Conservation (phyloP, 1,140 invertebrate species). For the Carposina sasakii region DNA sequence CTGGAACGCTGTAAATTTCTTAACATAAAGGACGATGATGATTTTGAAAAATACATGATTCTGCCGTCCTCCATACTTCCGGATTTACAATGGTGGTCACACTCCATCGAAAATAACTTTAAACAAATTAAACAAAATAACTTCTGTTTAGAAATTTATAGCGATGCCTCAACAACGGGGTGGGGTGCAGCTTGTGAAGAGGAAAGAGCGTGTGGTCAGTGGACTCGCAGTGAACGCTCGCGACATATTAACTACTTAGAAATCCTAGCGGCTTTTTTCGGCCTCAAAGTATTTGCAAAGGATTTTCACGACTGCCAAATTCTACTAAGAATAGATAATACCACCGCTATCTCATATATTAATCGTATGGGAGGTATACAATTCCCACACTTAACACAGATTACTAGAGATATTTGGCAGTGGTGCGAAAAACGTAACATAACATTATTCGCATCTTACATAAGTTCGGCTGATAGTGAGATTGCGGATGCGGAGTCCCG, state of each 20-base stretch:
- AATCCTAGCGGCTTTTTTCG: background rate
- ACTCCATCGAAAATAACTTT: background rate
- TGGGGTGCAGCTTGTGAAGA: background rate
- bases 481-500: conserved; percentile 10
- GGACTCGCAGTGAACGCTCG: background rate
- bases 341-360: conserved; percentile 11
- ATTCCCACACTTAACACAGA: conserved; percentile 11
- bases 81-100: conserved; percentile 9
- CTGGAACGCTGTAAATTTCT: conserved; percentile 10
- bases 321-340: conserved; percentile 19
- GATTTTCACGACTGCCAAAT: conserved; percentile 1
- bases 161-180: conserved; percentile 4
- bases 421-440: conserved; percentile 12
- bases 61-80: background rate
- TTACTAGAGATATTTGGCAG: conserved; percentile 10
- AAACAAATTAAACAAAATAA: conserved; percentile 1
- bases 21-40: conserved; percentile 3
- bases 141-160: conserved; percentile 2
- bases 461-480: conserved; percentile 6
- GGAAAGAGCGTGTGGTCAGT: conserved; percentile 2
- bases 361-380: conserved; percentile 12
- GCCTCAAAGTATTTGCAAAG: background rate
- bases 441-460: conserved; percentile 8
- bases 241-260: background rate
- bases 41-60: conserved; percentile 9